A percentile compares a stretch with the other conserved stretches of the same genome.
Evolutionary conservation across 1,140 invertebrate species (phyloP).

Genomic region (Radopholus similis): DNA sequence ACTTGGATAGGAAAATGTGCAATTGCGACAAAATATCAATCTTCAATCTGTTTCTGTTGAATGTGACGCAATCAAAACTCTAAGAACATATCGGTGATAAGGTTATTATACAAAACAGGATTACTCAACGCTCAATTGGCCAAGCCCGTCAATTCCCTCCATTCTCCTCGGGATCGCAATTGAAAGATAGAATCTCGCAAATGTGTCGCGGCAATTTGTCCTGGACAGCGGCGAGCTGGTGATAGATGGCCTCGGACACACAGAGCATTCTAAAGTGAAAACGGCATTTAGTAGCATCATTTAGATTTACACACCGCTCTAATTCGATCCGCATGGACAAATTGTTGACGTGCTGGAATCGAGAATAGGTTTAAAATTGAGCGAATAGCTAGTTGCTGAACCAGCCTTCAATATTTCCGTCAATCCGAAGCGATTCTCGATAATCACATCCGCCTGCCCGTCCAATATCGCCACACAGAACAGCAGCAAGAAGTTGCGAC

Average conservation of each 20-base stretch:
- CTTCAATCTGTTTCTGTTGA: no score
- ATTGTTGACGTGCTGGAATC: constrained; percentile 83
- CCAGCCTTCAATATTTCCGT: constrained; percentile 88
- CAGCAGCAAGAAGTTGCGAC: constrained; percentile 86
- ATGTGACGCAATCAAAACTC: no score
- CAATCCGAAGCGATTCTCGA: constrained; percentile 84
- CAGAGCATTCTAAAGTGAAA: constrained; percentile 73
- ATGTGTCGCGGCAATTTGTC: constrained; percentile 56
- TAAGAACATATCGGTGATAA: no score
- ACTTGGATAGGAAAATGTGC: no score
- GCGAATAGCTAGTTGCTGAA: constrained; percentile 18
- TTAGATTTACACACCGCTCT: no score
- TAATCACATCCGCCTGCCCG: constrained; percentile 76
- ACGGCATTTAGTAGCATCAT: no score
- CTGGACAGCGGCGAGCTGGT: constrained; percentile 56
- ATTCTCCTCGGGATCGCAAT: constrained; percentile 20
- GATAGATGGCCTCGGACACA: constrained; percentile 79
- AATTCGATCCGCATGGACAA: constrained; percentile 78
- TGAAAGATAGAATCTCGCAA: constrained; percentile 48
- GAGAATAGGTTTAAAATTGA: constrained; percentile 16
- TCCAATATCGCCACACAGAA: constrained; percentile 85
- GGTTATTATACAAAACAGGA: no score
- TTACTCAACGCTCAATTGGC: no score
- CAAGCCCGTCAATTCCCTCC: neutral
- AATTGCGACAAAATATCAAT: no score